phyloP scores from a whole-genome alignment of 2,888 invertebrate genomes.

The Ommatoiulus sabulosus region DNA sequence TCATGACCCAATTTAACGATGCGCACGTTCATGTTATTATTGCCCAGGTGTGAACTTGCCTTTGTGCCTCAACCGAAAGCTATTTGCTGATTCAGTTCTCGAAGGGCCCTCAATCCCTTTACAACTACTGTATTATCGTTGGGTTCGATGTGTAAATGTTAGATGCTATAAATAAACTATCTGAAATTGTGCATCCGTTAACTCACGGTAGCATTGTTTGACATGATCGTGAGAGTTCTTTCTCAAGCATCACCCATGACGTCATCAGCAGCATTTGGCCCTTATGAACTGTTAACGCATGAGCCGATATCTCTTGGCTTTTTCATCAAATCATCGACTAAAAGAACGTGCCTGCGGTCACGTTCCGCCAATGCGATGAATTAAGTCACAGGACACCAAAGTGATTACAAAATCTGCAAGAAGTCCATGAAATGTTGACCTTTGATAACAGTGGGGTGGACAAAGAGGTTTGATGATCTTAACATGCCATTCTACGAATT shows the following conservation, averaged over 20 bases:
- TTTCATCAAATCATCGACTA: too few species aligned
- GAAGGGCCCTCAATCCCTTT: conserved; percentile 8
- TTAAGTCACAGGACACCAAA: too few species aligned
- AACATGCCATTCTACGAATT: too few species aligned
- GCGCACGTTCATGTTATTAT: not conserved
- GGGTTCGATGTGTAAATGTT: not conserved
- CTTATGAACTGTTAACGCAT: too few species aligned
- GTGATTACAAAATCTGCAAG: too few species aligned
- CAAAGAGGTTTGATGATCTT: too few species aligned
- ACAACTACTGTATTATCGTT: not conserved
- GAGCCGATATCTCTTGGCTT: too few species aligned
- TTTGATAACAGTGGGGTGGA: too few species aligned
- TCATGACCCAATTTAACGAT: not conserved
- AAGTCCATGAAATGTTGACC: too few species aligned
- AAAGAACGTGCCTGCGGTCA: too few species aligned
- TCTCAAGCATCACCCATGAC: not conserved
- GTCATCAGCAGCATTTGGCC: not conserved
- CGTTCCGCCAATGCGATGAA: too few species aligned
- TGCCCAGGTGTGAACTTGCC: not conserved
- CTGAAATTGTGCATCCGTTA: not conserved
- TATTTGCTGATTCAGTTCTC: not conserved
- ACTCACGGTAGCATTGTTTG: not conserved
- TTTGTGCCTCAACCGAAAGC: not conserved
- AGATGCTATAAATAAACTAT: not conserved
- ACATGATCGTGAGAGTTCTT: not conserved